A percentile compares a stretch with the other conserved stretches of the same genome.
phyloP scores from a whole-genome alignment of 2,888 invertebrate genomes.

The Mesochorus sp. region DNA sequence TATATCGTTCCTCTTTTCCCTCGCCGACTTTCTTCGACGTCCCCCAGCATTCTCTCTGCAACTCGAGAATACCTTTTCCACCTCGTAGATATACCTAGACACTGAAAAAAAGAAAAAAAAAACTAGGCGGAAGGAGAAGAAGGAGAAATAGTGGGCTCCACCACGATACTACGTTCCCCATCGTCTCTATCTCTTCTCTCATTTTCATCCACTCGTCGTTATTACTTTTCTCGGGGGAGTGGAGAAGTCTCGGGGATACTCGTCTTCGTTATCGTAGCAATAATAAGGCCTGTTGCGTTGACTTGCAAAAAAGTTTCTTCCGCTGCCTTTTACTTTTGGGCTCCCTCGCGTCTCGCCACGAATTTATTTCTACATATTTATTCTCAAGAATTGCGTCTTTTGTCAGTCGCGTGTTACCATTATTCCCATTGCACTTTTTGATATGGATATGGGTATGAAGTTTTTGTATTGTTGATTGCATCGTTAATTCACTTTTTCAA shows the following conservation, averaged over 20 bases:
- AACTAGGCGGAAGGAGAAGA: constrained; percentile 9
- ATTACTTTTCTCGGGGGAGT: constrained; percentile 62
- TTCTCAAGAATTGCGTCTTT: constrained; percentile 25
- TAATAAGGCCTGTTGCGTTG: constrained; percentile 60
- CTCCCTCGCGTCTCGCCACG: neutral
- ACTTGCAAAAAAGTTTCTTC: constrained; percentile 37
- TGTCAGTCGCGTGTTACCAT: neutral
- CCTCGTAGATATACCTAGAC: neutral
- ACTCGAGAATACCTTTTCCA: constrained; percentile 18
- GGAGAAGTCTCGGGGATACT: constrained; percentile 39
- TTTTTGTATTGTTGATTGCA: neutral
- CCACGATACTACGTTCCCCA: neutral
- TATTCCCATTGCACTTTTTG: neutral
- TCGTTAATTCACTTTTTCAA: too few species aligned
- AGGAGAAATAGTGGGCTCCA: neutral
- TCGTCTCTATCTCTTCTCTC: constrained; percentile 20
- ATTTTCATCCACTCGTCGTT: constrained; percentile 63
- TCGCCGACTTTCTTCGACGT: constrained; percentile 31
- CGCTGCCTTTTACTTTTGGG: neutral
- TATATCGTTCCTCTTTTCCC: constrained; percentile 19
- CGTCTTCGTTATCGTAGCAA: constrained; percentile 64
- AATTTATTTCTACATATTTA: neutral
- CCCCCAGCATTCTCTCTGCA: constrained; percentile 17
- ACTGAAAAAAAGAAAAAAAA: constrained; percentile 20
- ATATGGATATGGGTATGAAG: neutral